Evolutionary conservation across 1,140 invertebrate genomes (phyloP).

Genomic region (Rhopalosiphum maidis): DNA sequence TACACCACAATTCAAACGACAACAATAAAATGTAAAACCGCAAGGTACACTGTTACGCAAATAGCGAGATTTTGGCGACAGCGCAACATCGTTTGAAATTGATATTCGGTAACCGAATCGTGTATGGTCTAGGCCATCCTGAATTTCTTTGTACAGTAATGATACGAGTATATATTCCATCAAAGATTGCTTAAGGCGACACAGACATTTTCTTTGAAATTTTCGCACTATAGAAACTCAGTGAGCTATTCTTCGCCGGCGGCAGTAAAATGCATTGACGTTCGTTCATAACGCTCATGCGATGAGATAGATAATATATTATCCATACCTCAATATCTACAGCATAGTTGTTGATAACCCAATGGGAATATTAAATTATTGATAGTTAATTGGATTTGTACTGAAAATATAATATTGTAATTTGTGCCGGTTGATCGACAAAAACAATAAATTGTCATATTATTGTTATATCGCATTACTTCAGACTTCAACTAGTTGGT

Average conservation of each 20-base stretch:
- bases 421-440: not conserved
- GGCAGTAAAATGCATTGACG: not conserved
- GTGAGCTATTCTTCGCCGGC: not conserved
- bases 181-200: too few species aligned
- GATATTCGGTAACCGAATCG: not conserved
- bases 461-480: not conserved
- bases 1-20: too few species aligned
- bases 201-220: not conserved
- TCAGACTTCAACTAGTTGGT: not conserved
- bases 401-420: slow-evolving; percentile 11
- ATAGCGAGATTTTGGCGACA: not conserved
- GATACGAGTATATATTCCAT: not conserved
- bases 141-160: not conserved
- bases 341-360: not conserved
- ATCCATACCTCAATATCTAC: not conserved
- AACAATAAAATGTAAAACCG: too few species aligned
- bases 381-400: not conserved
- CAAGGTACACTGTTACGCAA: not conserved
- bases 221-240: not conserved
- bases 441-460: not conserved
- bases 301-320: not conserved
- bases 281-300: not conserved
- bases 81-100: not conserved
- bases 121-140: not conserved
- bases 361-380: not conserved